Evolutionary conservation across 1,140 invertebrate species (phyloP).

Genomic region (Caenorhabditis brenneri): DNA sequence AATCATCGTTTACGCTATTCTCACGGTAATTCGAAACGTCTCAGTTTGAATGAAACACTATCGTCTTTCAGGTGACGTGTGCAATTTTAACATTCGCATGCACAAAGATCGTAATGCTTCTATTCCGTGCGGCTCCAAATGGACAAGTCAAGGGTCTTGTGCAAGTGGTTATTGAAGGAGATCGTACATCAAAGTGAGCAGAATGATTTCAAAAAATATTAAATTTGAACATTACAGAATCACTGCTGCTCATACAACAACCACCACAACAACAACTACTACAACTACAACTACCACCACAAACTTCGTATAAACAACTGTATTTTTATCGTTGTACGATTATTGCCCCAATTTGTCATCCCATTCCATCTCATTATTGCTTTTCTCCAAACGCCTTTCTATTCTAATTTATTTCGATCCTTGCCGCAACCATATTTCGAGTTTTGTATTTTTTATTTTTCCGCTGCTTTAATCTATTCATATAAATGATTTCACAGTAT

Average conservation of each 20-base stretch:
- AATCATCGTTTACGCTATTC: neutral
- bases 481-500: neutral
- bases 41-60: neutral
- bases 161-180: slow-evolving; percentile 44
- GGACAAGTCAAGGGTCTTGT: slow-evolving; percentile 34
- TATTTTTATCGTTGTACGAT: neutral
- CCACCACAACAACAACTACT: neutral
- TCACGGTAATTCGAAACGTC: slow-evolving; percentile 8
- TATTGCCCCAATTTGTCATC: neutral
- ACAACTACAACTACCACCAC: slow-evolving; percentile 3
- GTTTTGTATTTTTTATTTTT: neutral
- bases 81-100: slow-evolving; percentile 22
- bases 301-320: neutral
- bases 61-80: slow-evolving; percentile 29
- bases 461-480: neutral
- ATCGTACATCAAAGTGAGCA: slow-evolving; percentile 34
- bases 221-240: neutral
- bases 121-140: slow-evolving; percentile 46
- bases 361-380: neutral
- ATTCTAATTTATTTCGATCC: neutral
- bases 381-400: neutral
- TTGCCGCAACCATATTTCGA: neutral
- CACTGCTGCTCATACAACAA: neutral
- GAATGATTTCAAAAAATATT: neutral
- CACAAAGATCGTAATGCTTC: slow-evolving; percentile 17